Percentiles rank a stretch among this genome's conserved stretches.
These are phyloP conservation scores for Panopea generosa DNA, from an alignment of 2,888 invertebrate genomes.

Conservation along the genomic window DNA sequence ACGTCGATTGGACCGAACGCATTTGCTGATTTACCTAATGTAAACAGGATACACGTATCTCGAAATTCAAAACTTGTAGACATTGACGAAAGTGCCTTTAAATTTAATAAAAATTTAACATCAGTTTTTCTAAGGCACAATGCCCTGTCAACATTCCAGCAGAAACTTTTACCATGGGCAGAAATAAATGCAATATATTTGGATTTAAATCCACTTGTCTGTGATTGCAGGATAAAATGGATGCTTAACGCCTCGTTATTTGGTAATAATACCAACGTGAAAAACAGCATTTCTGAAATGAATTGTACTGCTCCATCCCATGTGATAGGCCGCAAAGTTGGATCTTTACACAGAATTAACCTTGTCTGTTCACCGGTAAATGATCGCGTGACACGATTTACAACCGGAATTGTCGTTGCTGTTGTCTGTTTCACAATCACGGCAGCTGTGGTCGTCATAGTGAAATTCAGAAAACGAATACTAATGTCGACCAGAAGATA, in stretches of 20 bases:
- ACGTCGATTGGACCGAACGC: constrained; percentile 33
- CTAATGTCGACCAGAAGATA: constrained; percentile 33
- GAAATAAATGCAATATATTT: constrained; percentile 15
- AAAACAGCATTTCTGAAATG: constrained; percentile 22
- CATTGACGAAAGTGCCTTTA: constrained; percentile 46
- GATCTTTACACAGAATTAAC: background rate
- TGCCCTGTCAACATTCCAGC: constrained; percentile 27
- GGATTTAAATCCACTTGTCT: constrained; percentile 28
- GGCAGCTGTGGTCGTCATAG: constrained; percentile 15
- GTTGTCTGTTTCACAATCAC: constrained; percentile 32
- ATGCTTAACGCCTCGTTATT: constrained; percentile 21
- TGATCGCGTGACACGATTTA: constrained; percentile 28
- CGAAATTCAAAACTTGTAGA: constrained; percentile 11
- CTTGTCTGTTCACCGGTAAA: constrained; percentile 11
- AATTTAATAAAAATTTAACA: constrained; percentile 3
- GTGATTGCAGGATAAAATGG: constrained; percentile 50
- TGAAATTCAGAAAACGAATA: constrained; percentile 38
- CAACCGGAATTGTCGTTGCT: constrained; percentile 47
- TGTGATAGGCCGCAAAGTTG: constrained; percentile 5
- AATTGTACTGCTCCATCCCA: constrained; percentile 26
- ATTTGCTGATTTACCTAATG: constrained; percentile 30
- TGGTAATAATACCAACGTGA: constrained; percentile 25
- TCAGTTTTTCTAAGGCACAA: constrained; percentile 20
- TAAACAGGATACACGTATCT: constrained; percentile 20
- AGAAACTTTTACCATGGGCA: constrained; percentile 38